A percentile compares a stretch with the other conserved stretches of the same genome.
Conservation (phyloP, 2,113 vertebrate species). For the Malurus alboscapulatus region DNA sequence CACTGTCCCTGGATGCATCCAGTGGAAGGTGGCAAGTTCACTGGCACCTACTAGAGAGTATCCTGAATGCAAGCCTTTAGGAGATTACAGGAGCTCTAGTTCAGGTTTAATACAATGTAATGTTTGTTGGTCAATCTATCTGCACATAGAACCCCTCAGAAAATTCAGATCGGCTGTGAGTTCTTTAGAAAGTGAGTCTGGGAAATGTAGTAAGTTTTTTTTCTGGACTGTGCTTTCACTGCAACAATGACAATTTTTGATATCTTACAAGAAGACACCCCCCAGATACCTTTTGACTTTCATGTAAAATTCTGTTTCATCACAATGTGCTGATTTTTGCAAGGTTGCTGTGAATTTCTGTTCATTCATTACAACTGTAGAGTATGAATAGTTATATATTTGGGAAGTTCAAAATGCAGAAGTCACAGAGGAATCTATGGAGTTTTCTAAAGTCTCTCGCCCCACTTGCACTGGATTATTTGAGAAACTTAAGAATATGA, state of each 20-base stretch:
- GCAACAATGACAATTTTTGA: background rate
- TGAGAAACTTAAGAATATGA: background rate
- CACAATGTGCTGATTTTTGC: background rate
- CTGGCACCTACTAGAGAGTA: background rate
- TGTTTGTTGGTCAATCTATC: background rate
- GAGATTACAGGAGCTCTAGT: background rate
- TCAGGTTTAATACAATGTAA: background rate
- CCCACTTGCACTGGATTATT: background rate
- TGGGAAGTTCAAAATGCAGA: background rate
- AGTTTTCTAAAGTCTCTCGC: background rate
- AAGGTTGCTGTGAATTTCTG: background rate
- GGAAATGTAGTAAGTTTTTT: background rate
- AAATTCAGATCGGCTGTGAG: background rate
- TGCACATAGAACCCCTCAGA: background rate
- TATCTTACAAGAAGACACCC: background rate
- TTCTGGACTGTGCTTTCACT: background rate
- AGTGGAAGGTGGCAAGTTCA: background rate
- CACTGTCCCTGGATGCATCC: background rate
- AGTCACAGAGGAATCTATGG: background rate
- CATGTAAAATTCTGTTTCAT: background rate
- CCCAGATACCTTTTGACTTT: background rate
- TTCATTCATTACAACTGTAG: background rate
- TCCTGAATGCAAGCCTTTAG: background rate
- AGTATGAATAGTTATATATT: background rate
- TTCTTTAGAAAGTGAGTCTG: background rate